These are phyloP conservation scores for Apamea sordens DNA, from an alignment of 2,888 invertebrate species.

Conservation along the genomic window DNA sequence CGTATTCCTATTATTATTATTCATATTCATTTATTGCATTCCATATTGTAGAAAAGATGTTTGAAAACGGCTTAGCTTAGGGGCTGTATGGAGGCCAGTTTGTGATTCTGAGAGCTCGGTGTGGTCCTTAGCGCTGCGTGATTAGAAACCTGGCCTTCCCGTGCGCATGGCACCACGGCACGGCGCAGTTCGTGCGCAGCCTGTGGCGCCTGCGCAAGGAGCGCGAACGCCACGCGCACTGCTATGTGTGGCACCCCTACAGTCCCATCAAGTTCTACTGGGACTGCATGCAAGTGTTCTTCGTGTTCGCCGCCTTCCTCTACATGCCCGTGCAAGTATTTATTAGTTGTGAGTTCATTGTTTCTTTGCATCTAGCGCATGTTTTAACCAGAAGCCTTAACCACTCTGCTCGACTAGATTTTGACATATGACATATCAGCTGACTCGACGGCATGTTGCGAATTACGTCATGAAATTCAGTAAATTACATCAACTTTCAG, in stretches of 20 bases:
- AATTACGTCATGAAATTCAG: no score
- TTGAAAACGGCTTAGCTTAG: no score
- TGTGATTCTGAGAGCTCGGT: background rate
- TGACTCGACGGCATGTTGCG: no score
- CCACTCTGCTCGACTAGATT: no score
- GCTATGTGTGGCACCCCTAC: conserved; percentile 80
- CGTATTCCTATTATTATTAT: no score
- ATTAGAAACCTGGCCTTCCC: conserved; percentile 67
- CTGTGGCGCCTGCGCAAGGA: conserved; percentile 73
- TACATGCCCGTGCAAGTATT: conserved; percentile 81
- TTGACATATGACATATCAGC: no score
- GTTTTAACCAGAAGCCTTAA: background rate
- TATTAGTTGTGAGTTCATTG: conserved; percentile 71
- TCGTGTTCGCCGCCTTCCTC: conserved; percentile 65
- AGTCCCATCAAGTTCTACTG: conserved; percentile 77
- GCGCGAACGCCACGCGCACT: conserved; percentile 71
- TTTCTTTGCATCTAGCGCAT: background rate
- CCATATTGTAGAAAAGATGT: no score
- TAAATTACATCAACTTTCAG: no score
- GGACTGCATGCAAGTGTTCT: conserved; percentile 68
- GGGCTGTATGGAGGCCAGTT: background rate
- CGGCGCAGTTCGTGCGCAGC: conserved; percentile 72
- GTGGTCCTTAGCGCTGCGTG: conserved; percentile 48
- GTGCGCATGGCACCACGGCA: conserved; percentile 75
- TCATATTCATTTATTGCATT: no score